Percentiles rank a stretch among this genome's conserved stretches.
These are phyloP conservation scores for Calliscelio sp. DNA, from an alignment of 2,888 invertebrate species.

Conservation along the genomic window DNA sequence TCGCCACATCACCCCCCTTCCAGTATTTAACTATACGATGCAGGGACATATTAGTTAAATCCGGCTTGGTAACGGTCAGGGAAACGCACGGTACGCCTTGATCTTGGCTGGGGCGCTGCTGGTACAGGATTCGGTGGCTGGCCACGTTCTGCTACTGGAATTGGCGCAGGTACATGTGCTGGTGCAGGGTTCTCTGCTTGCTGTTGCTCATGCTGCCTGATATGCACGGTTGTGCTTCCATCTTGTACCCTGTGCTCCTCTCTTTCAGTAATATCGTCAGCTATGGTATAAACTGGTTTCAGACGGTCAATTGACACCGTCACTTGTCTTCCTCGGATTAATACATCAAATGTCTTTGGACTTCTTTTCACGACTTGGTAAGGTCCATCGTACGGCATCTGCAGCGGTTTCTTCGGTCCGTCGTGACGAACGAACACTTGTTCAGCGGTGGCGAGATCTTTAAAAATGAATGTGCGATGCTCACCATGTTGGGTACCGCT, in stretches of 20 bases:
- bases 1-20: too few species aligned
- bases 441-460: not conserved
- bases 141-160: too few species aligned
- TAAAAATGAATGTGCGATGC: not conserved
- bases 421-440: constrained; percentile 30
- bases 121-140: too few species aligned
- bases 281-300: constrained; percentile 36
- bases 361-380: not conserved
- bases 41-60: too few species aligned
- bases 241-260: not conserved
- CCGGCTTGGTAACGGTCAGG: too few species aligned
- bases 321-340: not conserved
- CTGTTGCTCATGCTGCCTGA: too few species aligned
- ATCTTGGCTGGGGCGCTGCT: too few species aligned
- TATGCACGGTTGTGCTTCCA: too few species aligned
- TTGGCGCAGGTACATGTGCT: too few species aligned
- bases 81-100: too few species aligned
- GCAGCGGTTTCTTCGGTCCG: not conserved
- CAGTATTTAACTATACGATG: too few species aligned
- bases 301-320: constrained; percentile 34
- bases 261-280: not conserved
- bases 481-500: constrained; percentile 2
- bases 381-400: constrained; percentile 17
- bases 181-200: too few species aligned
- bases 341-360: not conserved